These are phyloP conservation scores for Apis florea DNA, from an alignment of 1,140 invertebrate genomes.

Conservation along the genomic window DNA sequence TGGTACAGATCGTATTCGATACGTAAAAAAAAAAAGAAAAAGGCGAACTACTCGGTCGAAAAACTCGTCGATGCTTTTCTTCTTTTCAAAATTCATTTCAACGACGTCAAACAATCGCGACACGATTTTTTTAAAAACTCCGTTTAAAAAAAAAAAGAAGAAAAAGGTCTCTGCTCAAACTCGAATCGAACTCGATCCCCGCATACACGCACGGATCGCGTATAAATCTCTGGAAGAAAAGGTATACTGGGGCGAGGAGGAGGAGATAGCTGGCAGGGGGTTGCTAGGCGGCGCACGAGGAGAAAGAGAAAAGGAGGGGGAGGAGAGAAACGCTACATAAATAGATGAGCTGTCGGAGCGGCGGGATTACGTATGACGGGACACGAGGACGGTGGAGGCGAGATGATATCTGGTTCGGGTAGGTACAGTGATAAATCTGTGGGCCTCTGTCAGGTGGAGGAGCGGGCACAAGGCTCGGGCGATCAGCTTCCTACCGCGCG, in stretches of 20 bases:
- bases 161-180: too few relatives aligned
- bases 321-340: slow-evolving; percentile 68
- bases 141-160: too few relatives aligned
- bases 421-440: slow-evolving; percentile 78
- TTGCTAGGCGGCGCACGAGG: neutral
- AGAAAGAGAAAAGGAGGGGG: neutral
- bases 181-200: too few relatives aligned
- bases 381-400: slow-evolving; percentile 71
- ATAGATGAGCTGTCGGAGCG: slow-evolving; percentile 74
- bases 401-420: slow-evolving; percentile 78
- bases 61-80: too few relatives aligned
- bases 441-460: slow-evolving; percentile 69
- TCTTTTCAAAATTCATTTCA: too few relatives aligned
- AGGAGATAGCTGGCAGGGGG: slow-evolving; percentile 17
- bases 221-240: too few relatives aligned
- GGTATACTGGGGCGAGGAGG: neutral
- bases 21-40: too few relatives aligned
- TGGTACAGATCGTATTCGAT: neutral
- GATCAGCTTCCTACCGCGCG: slow-evolving; percentile 59
- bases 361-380: slow-evolving; percentile 71
- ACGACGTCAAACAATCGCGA: too few relatives aligned
- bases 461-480: slow-evolving; percentile 41
- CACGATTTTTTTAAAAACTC: too few relatives aligned
- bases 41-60: too few relatives aligned
- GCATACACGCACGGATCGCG: too few relatives aligned